Evolutionary conservation across 1,140 invertebrate species (phyloP), one percentile per base, ranked within the genome.

Genomic region (Hylaeus volcanicus): DNA sequence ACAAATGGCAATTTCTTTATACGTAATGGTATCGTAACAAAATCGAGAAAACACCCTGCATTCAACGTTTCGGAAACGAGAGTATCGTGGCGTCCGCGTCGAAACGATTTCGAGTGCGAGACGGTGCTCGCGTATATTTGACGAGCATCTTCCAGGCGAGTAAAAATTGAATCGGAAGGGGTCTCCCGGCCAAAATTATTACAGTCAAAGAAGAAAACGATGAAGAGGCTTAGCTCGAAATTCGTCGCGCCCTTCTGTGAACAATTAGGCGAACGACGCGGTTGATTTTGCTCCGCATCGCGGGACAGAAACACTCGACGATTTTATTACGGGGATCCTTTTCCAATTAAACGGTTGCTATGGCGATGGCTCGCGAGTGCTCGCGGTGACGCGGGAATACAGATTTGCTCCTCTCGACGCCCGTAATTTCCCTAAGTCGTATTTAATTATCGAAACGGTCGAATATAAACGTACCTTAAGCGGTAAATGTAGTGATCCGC

Each of bases 331-430:
- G 88, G 87, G 87, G 86, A 88, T 90, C 87, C 89, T 91, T 91
- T 86, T 90, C 89, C 89, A 92, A 92, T 92, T 91, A 92, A 92
- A 87, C 88, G 88, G 91, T 92, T 90, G 90, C 91, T 92, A 91
- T 92, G 91, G 90, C 86, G 90, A 92, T 91, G 79, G 72, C 77
- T 60, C 65, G 83, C 1, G 86, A 78, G 86, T 77, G 73, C 86
- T 90, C 74, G 80, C 80, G 74, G 76, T 68, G 83, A 82, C 74
- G 77, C 60, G 68, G 58, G 26, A 58, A 56, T 53, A 72, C 61
- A 14, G 43, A 9, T 64, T 64, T 37, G 39, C 26, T 9, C 9
- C 5, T n/a, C 15, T 45, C 64, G 58, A 37, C 12, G 15, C 53
- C n/a, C 9, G 37, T 12, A 74, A 12, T 53, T 53, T 41, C 14